Evolutionary conservation across 2,888 invertebrate species (phyloP).

Genomic region (Lasioglossum calceatum): DNA sequence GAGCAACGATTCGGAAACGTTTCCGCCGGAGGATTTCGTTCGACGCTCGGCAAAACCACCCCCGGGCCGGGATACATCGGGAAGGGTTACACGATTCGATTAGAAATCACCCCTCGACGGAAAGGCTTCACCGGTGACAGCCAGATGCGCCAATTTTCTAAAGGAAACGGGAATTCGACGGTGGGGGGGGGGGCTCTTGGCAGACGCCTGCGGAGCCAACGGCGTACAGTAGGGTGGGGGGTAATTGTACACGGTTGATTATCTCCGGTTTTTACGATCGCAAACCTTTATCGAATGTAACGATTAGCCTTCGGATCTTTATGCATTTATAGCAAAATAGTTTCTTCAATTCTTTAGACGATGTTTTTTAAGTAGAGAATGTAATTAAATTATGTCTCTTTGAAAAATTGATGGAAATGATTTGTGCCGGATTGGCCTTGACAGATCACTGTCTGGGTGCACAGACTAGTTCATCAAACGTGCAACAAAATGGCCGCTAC

Average conservation of each 20-base stretch:
- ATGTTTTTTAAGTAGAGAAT: no score
- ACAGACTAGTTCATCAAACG: no score
- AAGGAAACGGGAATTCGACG: constrained; percentile 7
- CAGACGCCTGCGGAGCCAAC: background rate
- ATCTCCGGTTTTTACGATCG: background rate
- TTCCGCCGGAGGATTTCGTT: background rate
- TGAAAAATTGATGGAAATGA: no score
- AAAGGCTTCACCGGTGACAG: background rate
- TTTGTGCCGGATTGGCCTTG: no score
- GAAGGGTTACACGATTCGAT: constrained; percentile 24
- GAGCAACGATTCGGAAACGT: constrained; percentile 1
- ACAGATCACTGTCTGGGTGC: no score
- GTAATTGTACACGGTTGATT: background rate
- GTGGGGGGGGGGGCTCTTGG: no score
- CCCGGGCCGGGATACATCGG: background rate
- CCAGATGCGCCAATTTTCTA: constrained; percentile 7
- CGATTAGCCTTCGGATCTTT: no score
- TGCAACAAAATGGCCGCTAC: no score
- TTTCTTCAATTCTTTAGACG: no score
- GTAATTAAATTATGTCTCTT: no score
- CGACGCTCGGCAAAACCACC: background rate
- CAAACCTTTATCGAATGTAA: no score
- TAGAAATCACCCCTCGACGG: constrained; percentile 26
- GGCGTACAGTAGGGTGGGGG: background rate
- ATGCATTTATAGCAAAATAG: no score